Evolutionary conservation across 2,888 invertebrate species (phyloP), one percentile per base, ranked within the genome.

Genomic region (Drosophila multiciliata): DNA sequence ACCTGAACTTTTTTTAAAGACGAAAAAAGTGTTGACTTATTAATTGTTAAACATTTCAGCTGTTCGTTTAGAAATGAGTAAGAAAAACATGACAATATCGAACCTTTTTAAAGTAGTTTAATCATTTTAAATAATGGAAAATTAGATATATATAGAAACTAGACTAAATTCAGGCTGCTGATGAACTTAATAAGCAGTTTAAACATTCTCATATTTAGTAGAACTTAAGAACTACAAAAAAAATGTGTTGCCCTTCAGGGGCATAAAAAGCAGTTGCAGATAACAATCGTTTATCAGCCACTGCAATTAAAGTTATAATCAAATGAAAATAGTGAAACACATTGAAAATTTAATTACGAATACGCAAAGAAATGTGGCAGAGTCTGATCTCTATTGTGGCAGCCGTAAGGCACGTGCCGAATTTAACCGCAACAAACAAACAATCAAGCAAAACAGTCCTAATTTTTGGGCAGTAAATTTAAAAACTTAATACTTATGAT

Each of bases 391-490:
- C 42, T 32, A 8, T 42, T 32, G 40, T 55, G 58, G 48, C 38
- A n/a, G 23, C 12, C 33, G 50, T 17, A 33, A 23, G 52, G 61
- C 72, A 78, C 77, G 81, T 80, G 81, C 66, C 78, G 12, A 38
- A 59, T 32, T 71, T 80, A 61, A 42, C 62, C 53, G 12, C 45
- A 45, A 45, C 45, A 42, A n/a, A n/a, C 42, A n/a, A 75, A 78
- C 15, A 45, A 42, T n/a, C 23, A 35, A 38, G 26, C 23, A 33
- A 52, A 36, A 33, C 15, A 52, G 20, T 8, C 62, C 52, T 58
- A 45, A 29, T 42, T 67, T 74, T 72, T 17, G 52, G 59, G 42
- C 32, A 75, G 77, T 66, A 74, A 82, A 87, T 85, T 86, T 77
- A 68, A 69, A 66, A 64, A 55, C 54, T 53, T 53, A 58, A 55